Evolutionary conservation across 2,888 invertebrate genomes (phyloP).

Genomic region (Luperina testacea): DNA sequence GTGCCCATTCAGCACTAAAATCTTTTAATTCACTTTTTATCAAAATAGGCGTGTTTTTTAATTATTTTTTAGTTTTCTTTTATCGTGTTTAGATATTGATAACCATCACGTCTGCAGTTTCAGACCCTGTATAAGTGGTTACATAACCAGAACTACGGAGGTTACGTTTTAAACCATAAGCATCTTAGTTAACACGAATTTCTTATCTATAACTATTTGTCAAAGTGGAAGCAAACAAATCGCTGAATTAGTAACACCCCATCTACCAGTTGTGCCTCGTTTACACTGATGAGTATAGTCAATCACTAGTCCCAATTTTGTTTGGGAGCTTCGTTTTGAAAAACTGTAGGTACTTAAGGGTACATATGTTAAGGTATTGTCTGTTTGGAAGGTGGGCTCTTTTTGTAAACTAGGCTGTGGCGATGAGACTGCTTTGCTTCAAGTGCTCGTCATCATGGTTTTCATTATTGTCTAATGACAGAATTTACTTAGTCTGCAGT

Average conservation of each 20-base stretch:
- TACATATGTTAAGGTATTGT: background rate
- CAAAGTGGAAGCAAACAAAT: conserved; percentile 83
- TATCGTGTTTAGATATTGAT: background rate
- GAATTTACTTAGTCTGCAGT: background rate
- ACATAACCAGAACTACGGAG: conserved; percentile 16
- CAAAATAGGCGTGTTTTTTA: too few relatives aligned
- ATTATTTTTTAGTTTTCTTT: too few relatives aligned
- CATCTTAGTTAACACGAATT: conserved; percentile 83
- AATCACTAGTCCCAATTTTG: conserved; percentile 27
- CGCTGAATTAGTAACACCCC: conserved; percentile 78
- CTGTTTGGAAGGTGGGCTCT: background rate
- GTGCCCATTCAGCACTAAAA: too few relatives aligned
- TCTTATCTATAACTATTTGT: conserved; percentile 84
- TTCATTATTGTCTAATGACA: background rate
- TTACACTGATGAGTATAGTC: conserved; percentile 33
- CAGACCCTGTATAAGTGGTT: background rate
- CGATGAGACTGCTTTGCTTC: background rate
- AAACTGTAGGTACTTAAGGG: background rate
- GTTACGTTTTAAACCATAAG: conserved; percentile 74
- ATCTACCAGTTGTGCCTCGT: conserved; percentile 66
- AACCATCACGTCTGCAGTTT: background rate
- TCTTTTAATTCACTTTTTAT: too few relatives aligned
- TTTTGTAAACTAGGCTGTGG: background rate
- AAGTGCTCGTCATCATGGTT: too few relatives aligned
- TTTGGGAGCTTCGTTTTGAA: conserved; percentile 1